A percentile compares a stretch with the other conserved stretches of the same genome.
Conservation (phyloP, 2,797 vertebrate genomes). For the Amniataba percoides region DNA sequence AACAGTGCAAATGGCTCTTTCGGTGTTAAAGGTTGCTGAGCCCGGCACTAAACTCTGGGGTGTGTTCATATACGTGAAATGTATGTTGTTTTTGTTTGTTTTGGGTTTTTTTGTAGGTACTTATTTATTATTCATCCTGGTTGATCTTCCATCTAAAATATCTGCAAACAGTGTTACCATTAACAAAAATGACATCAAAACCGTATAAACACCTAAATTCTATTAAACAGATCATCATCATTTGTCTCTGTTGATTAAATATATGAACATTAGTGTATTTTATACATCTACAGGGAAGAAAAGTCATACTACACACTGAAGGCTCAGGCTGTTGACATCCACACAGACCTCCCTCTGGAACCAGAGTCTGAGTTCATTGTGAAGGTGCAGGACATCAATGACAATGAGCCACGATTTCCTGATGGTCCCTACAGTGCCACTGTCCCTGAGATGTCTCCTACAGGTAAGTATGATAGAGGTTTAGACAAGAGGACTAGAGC, state of each 20-base stretch:
- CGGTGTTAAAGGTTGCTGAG: no score
- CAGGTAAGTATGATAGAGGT: conserved; percentile 84
- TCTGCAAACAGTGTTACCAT: background rate
- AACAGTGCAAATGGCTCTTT: no score
- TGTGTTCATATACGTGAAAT: no score
- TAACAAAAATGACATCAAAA: background rate
- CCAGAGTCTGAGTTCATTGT: conserved; percentile 95
- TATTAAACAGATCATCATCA: background rate
- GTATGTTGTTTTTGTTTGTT: no score
- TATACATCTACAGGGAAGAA: conserved; percentile 82
- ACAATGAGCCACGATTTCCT: conserved; percentile 93
- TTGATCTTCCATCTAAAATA: background rate
- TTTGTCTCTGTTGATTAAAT: background rate
- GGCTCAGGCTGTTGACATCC: conserved; percentile 92
- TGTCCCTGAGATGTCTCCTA: conserved; percentile 95
- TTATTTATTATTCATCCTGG: background rate
- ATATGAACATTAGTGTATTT: background rate
- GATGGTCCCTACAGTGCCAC: conserved; percentile 92
- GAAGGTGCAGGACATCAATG: conserved; percentile 98
- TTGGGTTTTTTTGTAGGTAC: no score
- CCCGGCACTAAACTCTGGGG: no score
- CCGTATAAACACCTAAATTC: background rate
- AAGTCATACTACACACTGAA: conserved; percentile 92
- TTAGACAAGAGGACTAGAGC: background rate
- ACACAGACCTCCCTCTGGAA: conserved; percentile 90